A percentile compares a stretch with the other conserved stretches of the same genome.
These are phyloP conservation scores for Dreissena polymorpha DNA, from an alignment of 1,140 invertebrate genomes.

Conservation along the genomic window DNA sequence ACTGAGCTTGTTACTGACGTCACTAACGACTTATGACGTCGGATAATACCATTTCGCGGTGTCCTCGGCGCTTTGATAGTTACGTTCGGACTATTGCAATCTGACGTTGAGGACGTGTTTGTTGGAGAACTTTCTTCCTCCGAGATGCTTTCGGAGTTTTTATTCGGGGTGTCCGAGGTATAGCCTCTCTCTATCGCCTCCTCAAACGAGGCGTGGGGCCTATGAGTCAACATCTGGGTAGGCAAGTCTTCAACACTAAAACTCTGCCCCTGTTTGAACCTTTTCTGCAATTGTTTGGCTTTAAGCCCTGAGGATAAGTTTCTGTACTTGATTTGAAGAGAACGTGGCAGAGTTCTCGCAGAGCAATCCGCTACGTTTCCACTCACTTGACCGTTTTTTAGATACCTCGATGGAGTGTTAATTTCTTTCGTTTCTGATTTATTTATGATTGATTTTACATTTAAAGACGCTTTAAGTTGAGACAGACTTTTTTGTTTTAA, in stretches of 20 bases:
- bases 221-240: slow-evolving; percentile 22
- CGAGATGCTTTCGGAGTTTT: slow-evolving; percentile 12
- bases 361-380: slow-evolving; percentile 50
- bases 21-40: slow-evolving; percentile 34
- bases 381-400: background rate
- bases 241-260: slow-evolving; percentile 48
- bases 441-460: background rate
- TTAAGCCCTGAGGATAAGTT: background rate
- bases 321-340: slow-evolving; percentile 22
- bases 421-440: slow-evolving; percentile 33
- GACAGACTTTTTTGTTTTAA: background rate
- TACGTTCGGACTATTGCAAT: background rate
- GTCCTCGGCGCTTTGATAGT: background rate
- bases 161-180: slow-evolving; percentile 32
- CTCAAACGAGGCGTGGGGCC: slow-evolving; percentile 45
- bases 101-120: background rate
- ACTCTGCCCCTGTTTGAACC: slow-evolving; percentile 27
- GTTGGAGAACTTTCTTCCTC: slow-evolving; percentile 19
- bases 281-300: slow-evolving; percentile 17
- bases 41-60: slow-evolving; percentile 15
- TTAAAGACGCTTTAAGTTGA: background rate
- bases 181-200: slow-evolving; percentile 49
- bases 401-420: background rate
- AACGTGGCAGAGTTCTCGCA: slow-evolving; percentile 43
- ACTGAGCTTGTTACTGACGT: slow-evolving; percentile 1